phyloP scores from a whole-genome alignment of 2,113 vertebrate species.

The Xyliphius kryptos region DNA sequence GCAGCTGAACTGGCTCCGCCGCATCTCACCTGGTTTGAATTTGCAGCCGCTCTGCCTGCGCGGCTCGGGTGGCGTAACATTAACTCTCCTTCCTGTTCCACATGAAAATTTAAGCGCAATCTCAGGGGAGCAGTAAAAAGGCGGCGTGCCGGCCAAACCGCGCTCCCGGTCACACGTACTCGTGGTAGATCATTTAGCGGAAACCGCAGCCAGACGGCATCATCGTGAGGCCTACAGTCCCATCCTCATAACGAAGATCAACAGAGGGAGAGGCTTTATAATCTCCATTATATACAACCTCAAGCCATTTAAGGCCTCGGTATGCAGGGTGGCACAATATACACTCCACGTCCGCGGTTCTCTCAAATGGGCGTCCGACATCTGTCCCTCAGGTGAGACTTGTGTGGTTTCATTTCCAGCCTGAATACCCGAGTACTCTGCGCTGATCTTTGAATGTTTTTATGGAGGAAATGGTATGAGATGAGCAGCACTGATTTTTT shows the following conservation, averaged over 20 bases:
- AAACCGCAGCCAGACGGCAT: constrained; percentile 36
- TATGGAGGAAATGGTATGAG: constrained; percentile 6
- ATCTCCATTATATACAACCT: too few species aligned
- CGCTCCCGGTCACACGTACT: constrained; percentile 55
- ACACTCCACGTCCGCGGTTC: constrained; percentile 14
- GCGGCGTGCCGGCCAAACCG: constrained; percentile 44
- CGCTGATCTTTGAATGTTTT: constrained; percentile 14
- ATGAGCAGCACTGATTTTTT: neutral
- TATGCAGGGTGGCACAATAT: neutral
- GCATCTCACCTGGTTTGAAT: constrained; percentile 61
- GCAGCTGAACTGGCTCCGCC: constrained; percentile 26
- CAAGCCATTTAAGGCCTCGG: too few species aligned
- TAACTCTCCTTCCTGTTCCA: constrained; percentile 64
- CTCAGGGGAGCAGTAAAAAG: constrained; percentile 60
- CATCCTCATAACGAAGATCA: constrained; percentile 14
- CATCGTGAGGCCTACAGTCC: constrained; percentile 6
- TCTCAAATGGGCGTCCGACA: constrained; percentile 17
- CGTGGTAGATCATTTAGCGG: constrained; percentile 51
- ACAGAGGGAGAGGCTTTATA: constrained; percentile 14
- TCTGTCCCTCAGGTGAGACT: constrained; percentile 24
- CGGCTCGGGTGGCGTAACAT: constrained; percentile 56
- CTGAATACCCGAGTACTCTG: constrained; percentile 22
- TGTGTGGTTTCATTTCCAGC: constrained; percentile 11
- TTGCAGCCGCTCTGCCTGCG: constrained; percentile 47
- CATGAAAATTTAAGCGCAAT: constrained; percentile 60